These are phyloP conservation scores for Metridium senile DNA, from an alignment of 92 coral and sea anemone genomes.

Conservation along the genomic window DNA sequence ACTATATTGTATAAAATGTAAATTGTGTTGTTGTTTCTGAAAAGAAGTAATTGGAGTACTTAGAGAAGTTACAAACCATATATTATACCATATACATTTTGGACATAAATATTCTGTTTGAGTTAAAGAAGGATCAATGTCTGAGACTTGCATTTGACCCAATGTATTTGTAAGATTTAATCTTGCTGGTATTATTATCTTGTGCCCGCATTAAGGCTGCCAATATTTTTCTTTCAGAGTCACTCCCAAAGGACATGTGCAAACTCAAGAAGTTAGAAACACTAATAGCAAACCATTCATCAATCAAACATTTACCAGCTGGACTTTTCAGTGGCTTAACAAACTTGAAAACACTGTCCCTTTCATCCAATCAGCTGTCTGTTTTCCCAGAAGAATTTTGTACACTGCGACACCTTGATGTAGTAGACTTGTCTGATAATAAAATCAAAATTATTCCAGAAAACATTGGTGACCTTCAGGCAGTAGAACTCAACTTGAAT, in stretches of 20 bases:
- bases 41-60: too few relatives aligned
- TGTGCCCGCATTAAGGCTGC: too few relatives aligned
- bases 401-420: conserved; percentile 75
- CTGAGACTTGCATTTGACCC: too few relatives aligned
- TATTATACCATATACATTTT: too few relatives aligned
- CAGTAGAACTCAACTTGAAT: conserved; percentile 86
- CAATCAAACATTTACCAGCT: conserved; percentile 63
- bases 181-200: too few relatives aligned
- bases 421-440: conserved; percentile 82
- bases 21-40: too few relatives aligned
- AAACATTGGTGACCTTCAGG: conserved; percentile 76
- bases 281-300: conserved; percentile 60
- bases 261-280: conserved; percentile 82
- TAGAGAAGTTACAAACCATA: too few relatives aligned
- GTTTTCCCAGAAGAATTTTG: conserved; percentile 79
- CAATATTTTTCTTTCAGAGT: conserved; percentile 52
- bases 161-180: too few relatives aligned
- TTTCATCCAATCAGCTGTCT: conserved; percentile 78
- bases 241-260: conserved; percentile 72
- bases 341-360: conserved; percentile 72
- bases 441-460: conserved; percentile 75
- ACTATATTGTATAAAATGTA: too few relatives aligned
- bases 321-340: conserved; percentile 65
- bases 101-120: too few relatives aligned
- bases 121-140: too few relatives aligned